Evolutionary conservation across 1,140 invertebrate genomes (phyloP).

Genomic region (Prorops nasuta): DNA sequence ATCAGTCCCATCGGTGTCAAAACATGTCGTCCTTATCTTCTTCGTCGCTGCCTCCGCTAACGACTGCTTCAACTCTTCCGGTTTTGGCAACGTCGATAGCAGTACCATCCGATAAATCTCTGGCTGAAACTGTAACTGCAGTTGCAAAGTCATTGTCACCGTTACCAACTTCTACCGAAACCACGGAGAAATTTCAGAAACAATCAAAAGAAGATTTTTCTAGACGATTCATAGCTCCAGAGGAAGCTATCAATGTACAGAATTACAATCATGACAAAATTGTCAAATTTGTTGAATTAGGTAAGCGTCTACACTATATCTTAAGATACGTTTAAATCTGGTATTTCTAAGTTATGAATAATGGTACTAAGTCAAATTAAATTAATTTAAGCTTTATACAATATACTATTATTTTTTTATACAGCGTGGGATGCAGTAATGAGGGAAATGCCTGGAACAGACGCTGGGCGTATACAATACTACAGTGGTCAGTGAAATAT

Average conservation of each 20-base stretch:
- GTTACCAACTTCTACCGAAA: slow-evolving; percentile 25
- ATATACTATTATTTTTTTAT: slow-evolving; percentile 6
- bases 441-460: slow-evolving; percentile 42
- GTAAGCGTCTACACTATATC: no score
- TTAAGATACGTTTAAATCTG: no score
- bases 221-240: slow-evolving; percentile 56
- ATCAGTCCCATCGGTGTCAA: slow-evolving; percentile 7
- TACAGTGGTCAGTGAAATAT: slow-evolving; percentile 52
- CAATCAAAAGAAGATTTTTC: slow-evolving; percentile 50
- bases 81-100: not conserved
- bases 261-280: slow-evolving; percentile 63
- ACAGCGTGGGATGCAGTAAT: slow-evolving; percentile 51
- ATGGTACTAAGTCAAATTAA: not conserved
- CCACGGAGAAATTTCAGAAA: slow-evolving; percentile 34
- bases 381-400: not conserved
- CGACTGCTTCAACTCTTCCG: not conserved
- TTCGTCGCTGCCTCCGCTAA: not conserved
- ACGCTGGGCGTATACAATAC: slow-evolving; percentile 45
- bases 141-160: no score
- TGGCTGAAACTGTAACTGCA: no score
- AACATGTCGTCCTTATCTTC: not conserved
- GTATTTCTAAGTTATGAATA: no score
- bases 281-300: slow-evolving; percentile 63
- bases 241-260: slow-evolving; percentile 45
- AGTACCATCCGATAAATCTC: not conserved